phyloP scores from a whole-genome alignment of 2,888 invertebrate species.

The Dryobotodes eremita region DNA sequence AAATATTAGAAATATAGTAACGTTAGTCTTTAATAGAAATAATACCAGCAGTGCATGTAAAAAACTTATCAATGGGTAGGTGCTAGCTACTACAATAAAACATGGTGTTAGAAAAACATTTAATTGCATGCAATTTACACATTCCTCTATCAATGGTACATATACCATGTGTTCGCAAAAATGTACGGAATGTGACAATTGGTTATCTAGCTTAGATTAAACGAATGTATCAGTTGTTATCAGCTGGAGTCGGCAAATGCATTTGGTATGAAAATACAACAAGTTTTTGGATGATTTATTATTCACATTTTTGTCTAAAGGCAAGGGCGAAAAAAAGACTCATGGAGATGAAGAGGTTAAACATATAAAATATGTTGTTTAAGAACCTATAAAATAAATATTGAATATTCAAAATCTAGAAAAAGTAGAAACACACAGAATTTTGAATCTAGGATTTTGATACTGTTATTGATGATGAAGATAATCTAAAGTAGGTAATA shows the following conservation, averaged over 20 bases:
- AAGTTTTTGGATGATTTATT: not conserved
- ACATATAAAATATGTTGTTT: not conserved
- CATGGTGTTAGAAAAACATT: slow-evolving; percentile 34
- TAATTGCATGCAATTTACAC: slow-evolving; percentile 48
- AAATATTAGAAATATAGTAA: not conserved
- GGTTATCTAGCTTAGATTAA: slow-evolving; percentile 50
- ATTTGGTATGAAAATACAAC: slow-evolving; percentile 16
- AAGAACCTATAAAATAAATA: not conserved
- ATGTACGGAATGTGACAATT: slow-evolving; percentile 56
- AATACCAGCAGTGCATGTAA: not conserved
- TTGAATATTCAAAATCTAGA: not conserved
- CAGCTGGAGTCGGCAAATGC: slow-evolving; percentile 13
- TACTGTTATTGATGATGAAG: not conserved
- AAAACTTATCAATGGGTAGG: slow-evolving; percentile 14
- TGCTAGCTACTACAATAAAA: slow-evolving; percentile 44
- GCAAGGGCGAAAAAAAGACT: not conserved
- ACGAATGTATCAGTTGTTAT: slow-evolving; percentile 50
- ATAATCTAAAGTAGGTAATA: not conserved
- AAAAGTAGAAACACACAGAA: not conserved
- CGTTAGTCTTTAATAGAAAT: not conserved
- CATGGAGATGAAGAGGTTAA: not conserved
- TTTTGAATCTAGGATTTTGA: not conserved
- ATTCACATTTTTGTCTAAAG: not conserved
- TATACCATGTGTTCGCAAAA: slow-evolving; percentile 54
- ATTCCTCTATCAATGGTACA: slow-evolving; percentile 49